phyloP scores from a whole-genome alignment of 1,140 invertebrate genomes.

The Glossosoma conforme region DNA sequence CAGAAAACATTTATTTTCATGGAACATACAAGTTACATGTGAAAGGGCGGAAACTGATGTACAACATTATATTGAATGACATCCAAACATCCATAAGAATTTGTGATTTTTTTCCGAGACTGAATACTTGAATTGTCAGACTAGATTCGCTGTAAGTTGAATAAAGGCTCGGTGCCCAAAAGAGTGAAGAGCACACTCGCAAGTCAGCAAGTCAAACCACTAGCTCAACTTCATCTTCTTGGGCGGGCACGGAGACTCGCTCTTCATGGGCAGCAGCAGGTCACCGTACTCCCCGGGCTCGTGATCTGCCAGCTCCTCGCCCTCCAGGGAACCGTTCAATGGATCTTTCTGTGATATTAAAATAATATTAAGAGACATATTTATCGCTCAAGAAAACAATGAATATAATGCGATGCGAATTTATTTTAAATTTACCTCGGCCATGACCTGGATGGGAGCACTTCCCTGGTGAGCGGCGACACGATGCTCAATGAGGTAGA shows the following conservation, averaged over 20 bases:
- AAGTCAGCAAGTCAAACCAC: conserved; percentile 22
- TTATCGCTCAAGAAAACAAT: not conserved
- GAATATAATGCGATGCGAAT: not conserved
- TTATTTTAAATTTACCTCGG: conserved; percentile 31
- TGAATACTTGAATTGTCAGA: too few relatives aligned
- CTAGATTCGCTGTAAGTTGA: too few relatives aligned
- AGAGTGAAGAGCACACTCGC: conserved; percentile 14
- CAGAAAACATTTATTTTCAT: too few relatives aligned
- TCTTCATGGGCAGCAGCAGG: conserved; percentile 12
- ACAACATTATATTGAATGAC: too few relatives aligned
- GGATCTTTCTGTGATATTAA: conserved; percentile 22
- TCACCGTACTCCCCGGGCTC: conserved; percentile 1
- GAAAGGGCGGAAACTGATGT: too few relatives aligned
- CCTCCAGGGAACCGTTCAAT: conserved; percentile 19
- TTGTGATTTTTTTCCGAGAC: too few relatives aligned
- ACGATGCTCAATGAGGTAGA: conserved; percentile 95
- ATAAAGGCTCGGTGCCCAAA: too few relatives aligned
- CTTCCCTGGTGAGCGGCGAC: conserved; percentile 86
- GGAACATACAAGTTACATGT: too few relatives aligned
- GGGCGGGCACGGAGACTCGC: conserved; percentile 19
- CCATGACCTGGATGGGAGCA: conserved; percentile 92
- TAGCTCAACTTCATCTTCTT: conserved; percentile 30
- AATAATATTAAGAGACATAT: conserved; percentile 1
- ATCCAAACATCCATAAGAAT: too few relatives aligned
- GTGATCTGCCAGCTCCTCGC: conserved; percentile 10